Evolutionary conservation across 2,888 invertebrate genomes (phyloP).

Genomic region (Brachyptera risi): DNA sequence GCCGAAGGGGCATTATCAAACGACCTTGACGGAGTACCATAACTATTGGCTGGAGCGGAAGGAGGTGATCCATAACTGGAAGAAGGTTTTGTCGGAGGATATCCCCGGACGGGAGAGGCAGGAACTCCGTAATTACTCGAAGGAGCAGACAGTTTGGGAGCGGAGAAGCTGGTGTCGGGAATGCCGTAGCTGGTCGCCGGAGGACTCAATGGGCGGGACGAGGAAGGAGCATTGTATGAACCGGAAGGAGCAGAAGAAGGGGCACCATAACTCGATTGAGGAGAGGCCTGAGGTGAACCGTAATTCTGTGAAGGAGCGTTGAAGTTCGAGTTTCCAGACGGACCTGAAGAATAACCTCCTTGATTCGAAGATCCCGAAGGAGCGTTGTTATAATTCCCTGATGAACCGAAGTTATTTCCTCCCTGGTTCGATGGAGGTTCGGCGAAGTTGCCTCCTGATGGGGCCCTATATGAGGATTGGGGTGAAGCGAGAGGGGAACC

Average conservation of each 20-base stretch:
- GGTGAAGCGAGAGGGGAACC: no score
- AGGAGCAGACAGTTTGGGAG: conserved; percentile 47
- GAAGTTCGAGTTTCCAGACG: not conserved
- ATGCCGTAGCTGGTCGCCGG: conserved; percentile 12
- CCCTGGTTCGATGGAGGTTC: conserved; percentile 3
- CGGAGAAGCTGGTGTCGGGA: not conserved
- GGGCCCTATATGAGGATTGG: not conserved
- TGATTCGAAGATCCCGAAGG: not conserved
- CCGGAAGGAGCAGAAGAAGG: not conserved
- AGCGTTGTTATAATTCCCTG: not conserved
- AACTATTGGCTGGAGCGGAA: no score
- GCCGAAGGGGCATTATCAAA: no score
- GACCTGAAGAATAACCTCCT: no score
- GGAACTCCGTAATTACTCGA: conserved; percentile 49
- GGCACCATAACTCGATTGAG: not conserved
- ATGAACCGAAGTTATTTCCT: no score
- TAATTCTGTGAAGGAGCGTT: not conserved
- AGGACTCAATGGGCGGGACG: not conserved
- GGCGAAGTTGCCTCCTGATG: conserved; percentile 4
- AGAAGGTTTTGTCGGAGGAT: not conserved
- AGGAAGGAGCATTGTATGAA: not conserved
- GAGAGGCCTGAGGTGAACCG: conserved; percentile 26
- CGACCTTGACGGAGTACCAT: no score
- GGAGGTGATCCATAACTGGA: conserved; percentile 28
- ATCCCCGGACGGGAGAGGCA: conserved; percentile 32